Conservation (phyloP, 2,113 vertebrate species). For the Tretioscincus oriximinensis region DNA sequence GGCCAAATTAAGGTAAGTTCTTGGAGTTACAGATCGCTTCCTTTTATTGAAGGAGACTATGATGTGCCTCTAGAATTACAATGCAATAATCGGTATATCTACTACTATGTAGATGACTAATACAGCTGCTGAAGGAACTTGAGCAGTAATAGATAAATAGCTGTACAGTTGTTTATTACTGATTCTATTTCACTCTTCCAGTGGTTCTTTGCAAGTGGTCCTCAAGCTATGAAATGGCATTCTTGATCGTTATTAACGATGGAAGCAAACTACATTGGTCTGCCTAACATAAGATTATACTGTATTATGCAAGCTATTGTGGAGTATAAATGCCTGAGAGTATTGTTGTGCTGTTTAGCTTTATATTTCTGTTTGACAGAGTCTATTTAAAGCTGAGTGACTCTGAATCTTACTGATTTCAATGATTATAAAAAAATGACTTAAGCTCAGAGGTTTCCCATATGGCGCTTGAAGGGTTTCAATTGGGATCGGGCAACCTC, state of each 20-base stretch:
- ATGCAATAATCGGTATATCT: no score
- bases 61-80: no score
- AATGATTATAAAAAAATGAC: not conserved
- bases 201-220: not conserved
- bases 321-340: no score
- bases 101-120: no score
- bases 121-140: not conserved
- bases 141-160: not conserved
- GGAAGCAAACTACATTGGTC: no score
- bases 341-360: not conserved
- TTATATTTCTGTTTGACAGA: not conserved
- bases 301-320: no score
- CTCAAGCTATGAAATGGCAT: not conserved
- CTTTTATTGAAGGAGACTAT: no score
- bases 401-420: not conserved
- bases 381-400: not conserved
- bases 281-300: no score
- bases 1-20: no score
- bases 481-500: not conserved
- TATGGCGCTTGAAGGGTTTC: not conserved
- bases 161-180: not conserved
- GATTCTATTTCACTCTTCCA: not conserved
- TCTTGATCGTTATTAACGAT: not conserved
- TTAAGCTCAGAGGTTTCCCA: not conserved
- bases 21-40: no score